Base-by-base conservation (phyloP, 2,888 invertebrate genomes). In the Drosophila aldrichi region DNA sequence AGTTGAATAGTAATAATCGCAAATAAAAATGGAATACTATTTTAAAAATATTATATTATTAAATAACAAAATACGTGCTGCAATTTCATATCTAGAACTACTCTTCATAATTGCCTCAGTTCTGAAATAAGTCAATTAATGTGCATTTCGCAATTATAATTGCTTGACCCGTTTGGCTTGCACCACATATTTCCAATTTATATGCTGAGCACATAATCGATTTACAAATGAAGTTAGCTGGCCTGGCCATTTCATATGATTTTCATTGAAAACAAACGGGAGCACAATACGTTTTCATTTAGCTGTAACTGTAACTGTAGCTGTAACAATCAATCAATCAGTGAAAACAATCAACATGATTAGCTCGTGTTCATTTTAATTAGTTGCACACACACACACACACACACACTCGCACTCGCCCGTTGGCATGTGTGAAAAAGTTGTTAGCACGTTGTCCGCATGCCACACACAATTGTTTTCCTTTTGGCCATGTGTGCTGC, bases 291-390 rank as follows among this genome's bases (percentile, higher is more conserved):
- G 18, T 68, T 51, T 49, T 7, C 38, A 54, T 22, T 14, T 56
- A 44, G 54, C 60, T 8, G 25, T 25, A 41, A 43, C 78, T 43
- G 56, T n/a, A 62, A 59, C 38, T 43, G 55, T n/a, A 59, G 55
- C 36, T 44, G 55, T 78, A 73, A 77, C 88, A 76, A 87, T 90
- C 85, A 89, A 85, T 83, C 86, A 79, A 87, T 88, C 83, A 81
- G 73, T 75, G 84, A 63, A 78, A 81, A 81, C 88, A 90, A 90
- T 91, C 88, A 89, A 82, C 79, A 77, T 90, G 91, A 91, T 91
- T 86, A 89, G 80, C 82, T 83, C 77, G 76, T 84, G 81, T 86
- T 82, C 74, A 78, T 87, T 88, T 91, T 90, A 91, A 91, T 91
- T 91, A 91, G 71, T 41, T 57, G 41, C 58, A 36, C 18, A 46